Percentiles rank a stretch among this genome's conserved stretches.
phyloP scores from a whole-genome alignment of 2,797 vertebrate genomes.

The Acipenser transmontanus region DNA sequence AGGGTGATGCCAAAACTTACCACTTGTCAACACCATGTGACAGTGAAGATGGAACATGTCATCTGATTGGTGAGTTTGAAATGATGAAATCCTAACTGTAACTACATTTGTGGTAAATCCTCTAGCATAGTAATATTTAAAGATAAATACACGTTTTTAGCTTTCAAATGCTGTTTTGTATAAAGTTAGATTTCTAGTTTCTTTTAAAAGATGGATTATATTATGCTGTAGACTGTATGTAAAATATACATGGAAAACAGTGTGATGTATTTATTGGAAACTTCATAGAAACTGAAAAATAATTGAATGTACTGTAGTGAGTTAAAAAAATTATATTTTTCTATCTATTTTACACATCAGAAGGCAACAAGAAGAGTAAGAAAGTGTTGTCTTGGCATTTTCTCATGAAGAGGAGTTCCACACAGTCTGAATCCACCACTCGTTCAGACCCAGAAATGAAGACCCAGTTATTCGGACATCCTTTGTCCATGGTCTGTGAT shows the following conservation, averaged over 20 bases:
- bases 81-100: constrained; percentile 20
- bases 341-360: constrained; percentile 39
- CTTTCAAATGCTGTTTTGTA: too few species aligned
- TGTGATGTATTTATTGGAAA: too few species aligned
- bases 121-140: too few species aligned
- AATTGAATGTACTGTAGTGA: too few species aligned
- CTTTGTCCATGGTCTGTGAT: constrained; percentile 64
- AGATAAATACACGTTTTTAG: too few species aligned
- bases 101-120: constrained; percentile 23
- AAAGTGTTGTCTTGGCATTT: constrained; percentile 65
- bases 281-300: too few species aligned
- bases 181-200: too few species aligned
- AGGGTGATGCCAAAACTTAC: constrained; percentile 66
- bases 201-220: too few species aligned
- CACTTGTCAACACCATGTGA: constrained; percentile 45
- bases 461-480: constrained; percentile 71
- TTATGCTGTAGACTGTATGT: too few species aligned
- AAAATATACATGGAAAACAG: too few species aligned
- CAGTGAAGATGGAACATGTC: constrained; percentile 51
- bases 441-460: constrained; percentile 45
- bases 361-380: constrained; percentile 64
- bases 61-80: constrained; percentile 78
- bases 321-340: constrained; percentile 14
- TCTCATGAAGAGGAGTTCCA: constrained; percentile 50
- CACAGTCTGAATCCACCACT: constrained; percentile 40